Base-by-base conservation (phyloP, 2,888 invertebrate genomes). In the Ophioninae sp. region DNA sequence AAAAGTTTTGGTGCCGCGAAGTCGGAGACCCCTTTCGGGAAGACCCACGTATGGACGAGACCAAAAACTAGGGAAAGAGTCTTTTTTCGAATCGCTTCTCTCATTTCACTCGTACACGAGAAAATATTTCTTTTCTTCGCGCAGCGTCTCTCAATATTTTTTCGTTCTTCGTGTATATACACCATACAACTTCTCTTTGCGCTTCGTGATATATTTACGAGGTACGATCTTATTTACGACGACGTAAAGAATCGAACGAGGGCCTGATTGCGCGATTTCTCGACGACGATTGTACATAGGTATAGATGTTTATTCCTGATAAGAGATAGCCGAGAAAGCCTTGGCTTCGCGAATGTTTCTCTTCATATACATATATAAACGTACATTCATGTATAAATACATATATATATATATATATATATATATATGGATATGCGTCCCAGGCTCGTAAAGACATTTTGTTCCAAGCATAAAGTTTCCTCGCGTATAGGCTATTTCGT, bases 291-390 rank as follows among this genome's bases (percentile, higher is more conserved):
- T 39, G 56, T 41, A 41, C 37, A 77, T 77, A 41, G 6, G 22
- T 64, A 65, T 61, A 81, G 10, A 44, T 90, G 88, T 89, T 91
- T 89, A 90, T 90, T 88, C 77, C 85, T 88, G 90, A 91, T 91
- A 91, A 91, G 88, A 90, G 86, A 81, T 63, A 86, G 86, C 81
- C 51, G 41, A 59, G 81, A 77, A 69, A 77, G 73, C 71, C 79
- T 65, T 79, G 51, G 22, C 68, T 30, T 20, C 68, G 68, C 59
- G 20, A n/a, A 20, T 59, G n/a, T 30, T 22, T 72, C 59, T 72
- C n/a, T 72, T n/a, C 39, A 20, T n/a, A 8, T 64, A 13, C 64
- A 41, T 69, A 7, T 68, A 17, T 20, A 64, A 39, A 51, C 44
- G 0, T 69, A 17, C 23, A 23, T 56, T 56, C 17, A 17, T 17